Percentiles rank a stretch among this genome's conserved stretches.
These are phyloP conservation scores for Acanthurus leucopareius DNA, from an alignment of 2,797 vertebrate genomes.

Conservation along the genomic window DNA sequence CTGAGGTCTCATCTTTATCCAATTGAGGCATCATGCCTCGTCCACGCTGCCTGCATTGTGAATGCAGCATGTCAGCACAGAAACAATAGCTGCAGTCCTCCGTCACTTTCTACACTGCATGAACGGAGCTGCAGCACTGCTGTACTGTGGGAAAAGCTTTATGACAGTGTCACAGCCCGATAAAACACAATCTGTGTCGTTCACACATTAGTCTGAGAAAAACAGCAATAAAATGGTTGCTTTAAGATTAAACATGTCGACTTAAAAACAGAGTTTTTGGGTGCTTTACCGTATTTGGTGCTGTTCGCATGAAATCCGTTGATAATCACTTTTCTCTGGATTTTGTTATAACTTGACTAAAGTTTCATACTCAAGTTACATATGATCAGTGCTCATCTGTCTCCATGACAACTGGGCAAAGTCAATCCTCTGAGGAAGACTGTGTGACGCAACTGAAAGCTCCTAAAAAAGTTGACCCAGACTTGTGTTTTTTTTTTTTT, in stretches of 20 bases:
- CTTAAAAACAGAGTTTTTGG: background rate
- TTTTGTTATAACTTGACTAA: background rate
- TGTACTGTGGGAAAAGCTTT: conserved; percentile 21
- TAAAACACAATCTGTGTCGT: background rate
- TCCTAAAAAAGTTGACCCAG: too few relatives aligned
- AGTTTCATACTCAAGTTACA: background rate
- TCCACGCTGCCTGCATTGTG: background rate
- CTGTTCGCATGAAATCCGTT: background rate
- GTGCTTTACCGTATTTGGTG: background rate
- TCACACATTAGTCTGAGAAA: background rate
- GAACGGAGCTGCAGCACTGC: background rate
- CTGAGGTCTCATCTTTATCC: conserved; percentile 13
- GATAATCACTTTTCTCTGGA: background rate
- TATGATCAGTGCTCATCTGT: conserved; percentile 1
- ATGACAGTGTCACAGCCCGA: background rate
- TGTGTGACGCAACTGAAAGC: background rate
- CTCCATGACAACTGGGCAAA: background rate
- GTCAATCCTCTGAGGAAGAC: background rate
- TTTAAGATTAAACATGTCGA: background rate
- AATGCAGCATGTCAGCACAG: conserved; percentile 19
- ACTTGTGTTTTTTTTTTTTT: too few relatives aligned
- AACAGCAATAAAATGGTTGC: conserved; percentile 6
- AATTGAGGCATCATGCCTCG: background rate
- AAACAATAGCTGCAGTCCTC: conserved; percentile 24
- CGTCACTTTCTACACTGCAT: conserved; percentile 1